Percentiles rank a stretch among this genome's conserved stretches.
Evolutionary conservation across 1,140 invertebrate genomes (phyloP).

Genomic region (Drosophila albomicans): DNA sequence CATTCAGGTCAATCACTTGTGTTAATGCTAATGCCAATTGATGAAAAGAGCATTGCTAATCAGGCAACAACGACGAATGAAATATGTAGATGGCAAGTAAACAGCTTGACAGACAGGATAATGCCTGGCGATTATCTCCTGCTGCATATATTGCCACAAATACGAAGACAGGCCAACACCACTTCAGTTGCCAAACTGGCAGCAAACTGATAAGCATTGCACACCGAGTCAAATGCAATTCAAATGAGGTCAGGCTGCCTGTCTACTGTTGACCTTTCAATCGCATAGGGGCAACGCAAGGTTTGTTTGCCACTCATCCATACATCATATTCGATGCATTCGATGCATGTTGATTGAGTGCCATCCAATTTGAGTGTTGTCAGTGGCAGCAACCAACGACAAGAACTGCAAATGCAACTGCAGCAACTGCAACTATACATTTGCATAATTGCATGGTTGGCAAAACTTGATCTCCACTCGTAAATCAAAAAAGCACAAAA

Average conservation of each 20-base stretch:
- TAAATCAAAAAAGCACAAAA: conserved; percentile 33
- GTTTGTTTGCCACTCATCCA: conserved; percentile 19
- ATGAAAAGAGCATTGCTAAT: conserved; percentile 8
- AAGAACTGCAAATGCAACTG: conserved; percentile 10
- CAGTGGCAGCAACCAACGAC: conserved; percentile 26
- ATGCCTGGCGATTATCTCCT: conserved; percentile 3
- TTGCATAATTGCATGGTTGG: conserved; percentile 69
- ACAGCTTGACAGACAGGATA: conserved; percentile 20
- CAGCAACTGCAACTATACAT: conserved; percentile 32
- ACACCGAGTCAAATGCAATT: conserved; percentile 45
- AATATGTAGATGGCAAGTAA: background rate
- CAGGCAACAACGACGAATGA: background rate
- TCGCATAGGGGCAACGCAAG: background rate
- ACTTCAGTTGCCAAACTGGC: conserved; percentile 17
- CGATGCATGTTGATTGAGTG: conserved; percentile 74
- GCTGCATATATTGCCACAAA: conserved; percentile 1
- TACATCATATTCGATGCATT: conserved; percentile 32
- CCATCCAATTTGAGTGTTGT: conserved; percentile 64
- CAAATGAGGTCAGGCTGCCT: conserved; percentile 59
- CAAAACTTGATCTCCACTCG: conserved; percentile 38
- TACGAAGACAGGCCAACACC: background rate
- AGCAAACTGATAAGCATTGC: conserved; percentile 64
- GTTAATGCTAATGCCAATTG: conserved; percentile 34
- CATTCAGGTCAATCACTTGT: conserved; percentile 16
- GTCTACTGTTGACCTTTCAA: conserved; percentile 5